Conservation (phyloP, 2,797 vertebrate species). For the Tympanoctomys barrerae region DNA sequence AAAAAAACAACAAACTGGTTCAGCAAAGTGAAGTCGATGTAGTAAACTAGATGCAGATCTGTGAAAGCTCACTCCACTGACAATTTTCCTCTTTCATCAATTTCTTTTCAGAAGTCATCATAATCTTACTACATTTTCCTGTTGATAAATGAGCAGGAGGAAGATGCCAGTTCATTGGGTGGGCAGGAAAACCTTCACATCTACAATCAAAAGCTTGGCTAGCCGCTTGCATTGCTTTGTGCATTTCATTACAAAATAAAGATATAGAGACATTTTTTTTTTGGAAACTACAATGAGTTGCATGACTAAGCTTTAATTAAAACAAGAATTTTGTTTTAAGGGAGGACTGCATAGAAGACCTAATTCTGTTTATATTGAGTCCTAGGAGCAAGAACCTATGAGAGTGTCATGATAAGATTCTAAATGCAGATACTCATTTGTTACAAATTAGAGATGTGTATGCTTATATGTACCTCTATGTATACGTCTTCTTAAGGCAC, state of each 20-base stretch:
- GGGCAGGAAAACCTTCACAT: slow-evolving; percentile 83
- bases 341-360: slow-evolving; percentile 56
- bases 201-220: slow-evolving; percentile 85
- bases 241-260: slow-evolving; percentile 86
- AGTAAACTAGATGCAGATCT: neutral
- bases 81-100: slow-evolving; percentile 67
- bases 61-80: neutral
- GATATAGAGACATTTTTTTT: slow-evolving; percentile 85
- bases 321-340: slow-evolving; percentile 82
- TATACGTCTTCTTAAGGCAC: neutral
- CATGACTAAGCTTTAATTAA: slow-evolving; percentile 88
- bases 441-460: neutral
- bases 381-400: slow-evolving; percentile 47
- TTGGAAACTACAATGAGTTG: slow-evolving; percentile 83
- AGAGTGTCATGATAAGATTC: neutral
- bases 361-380: neutral
- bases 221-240: slow-evolving; percentile 82
- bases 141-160: slow-evolving; percentile 82
- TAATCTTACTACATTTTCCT: slow-evolving; percentile 83
- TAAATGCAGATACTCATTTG: neutral
- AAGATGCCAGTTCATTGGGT: slow-evolving; percentile 82
- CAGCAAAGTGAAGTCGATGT: neutral
- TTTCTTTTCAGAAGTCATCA: slow-evolving; percentile 67
- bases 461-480: neutral
- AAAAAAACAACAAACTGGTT: neutral